Percentiles rank a stretch among this genome's conserved stretches.
These are phyloP conservation scores for Artemia franciscana DNA, from an alignment of 1,140 invertebrate genomes.

Conservation along the genomic window DNA sequence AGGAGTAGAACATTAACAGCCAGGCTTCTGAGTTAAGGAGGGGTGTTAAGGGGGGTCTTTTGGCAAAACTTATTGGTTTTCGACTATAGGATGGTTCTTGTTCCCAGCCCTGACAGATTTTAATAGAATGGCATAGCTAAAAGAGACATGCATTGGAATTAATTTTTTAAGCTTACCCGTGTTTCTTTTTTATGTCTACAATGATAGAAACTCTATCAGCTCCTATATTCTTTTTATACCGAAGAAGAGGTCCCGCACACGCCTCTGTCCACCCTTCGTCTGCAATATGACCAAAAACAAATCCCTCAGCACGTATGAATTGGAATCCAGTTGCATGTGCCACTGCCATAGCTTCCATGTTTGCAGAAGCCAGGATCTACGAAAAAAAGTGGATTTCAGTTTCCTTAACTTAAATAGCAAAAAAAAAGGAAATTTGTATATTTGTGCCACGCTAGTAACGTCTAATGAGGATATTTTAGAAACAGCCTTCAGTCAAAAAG, in stretches of 20 bases:
- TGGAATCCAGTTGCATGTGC: slow-evolving; percentile 43
- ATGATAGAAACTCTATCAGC: slow-evolving; percentile 44
- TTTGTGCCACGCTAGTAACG: too few species aligned
- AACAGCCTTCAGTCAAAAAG: too few species aligned
- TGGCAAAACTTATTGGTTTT: too few species aligned
- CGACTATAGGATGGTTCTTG: too few species aligned
- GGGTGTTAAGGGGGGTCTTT: too few species aligned
- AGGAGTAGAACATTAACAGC: too few species aligned
- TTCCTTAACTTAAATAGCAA: neutral
- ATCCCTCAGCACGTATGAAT: slow-evolving; percentile 56
- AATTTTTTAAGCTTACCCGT: slow-evolving; percentile 37
- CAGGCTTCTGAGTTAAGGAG: too few species aligned
- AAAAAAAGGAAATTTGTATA: too few species aligned
- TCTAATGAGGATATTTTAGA: too few species aligned
- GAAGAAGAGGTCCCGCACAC: slow-evolving; percentile 42
- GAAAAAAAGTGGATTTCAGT: neutral
- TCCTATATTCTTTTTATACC: slow-evolving; percentile 41
- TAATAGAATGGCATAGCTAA: too few species aligned
- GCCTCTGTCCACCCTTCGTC: slow-evolving; percentile 58
- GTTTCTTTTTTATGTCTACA: slow-evolving; percentile 67
- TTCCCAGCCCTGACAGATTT: too few species aligned
- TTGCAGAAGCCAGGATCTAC: slow-evolving; percentile 47
- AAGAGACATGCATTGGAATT: too few species aligned
- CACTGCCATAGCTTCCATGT: slow-evolving; percentile 48
- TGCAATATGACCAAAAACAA: slow-evolving; percentile 53